Conservation (phyloP, 2,113 vertebrate genomes). For the Gasterosteus aculeatus region DNA sequence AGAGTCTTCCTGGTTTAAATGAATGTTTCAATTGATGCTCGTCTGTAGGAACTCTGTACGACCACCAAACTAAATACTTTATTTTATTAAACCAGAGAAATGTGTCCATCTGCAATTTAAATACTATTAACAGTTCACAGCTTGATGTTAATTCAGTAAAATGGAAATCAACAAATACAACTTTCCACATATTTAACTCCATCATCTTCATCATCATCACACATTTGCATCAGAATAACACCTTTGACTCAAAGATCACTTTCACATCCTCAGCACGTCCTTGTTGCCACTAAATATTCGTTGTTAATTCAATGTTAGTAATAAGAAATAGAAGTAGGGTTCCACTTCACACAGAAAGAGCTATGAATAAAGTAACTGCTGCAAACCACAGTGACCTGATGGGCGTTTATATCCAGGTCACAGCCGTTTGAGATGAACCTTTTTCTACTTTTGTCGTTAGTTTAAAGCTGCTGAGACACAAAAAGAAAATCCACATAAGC, state of each 20-base stretch:
- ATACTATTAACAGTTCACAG: constrained; percentile 2
- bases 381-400: too few species aligned
- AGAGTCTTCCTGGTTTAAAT: background rate
- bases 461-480: background rate
- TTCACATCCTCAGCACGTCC: too few species aligned
- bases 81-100: constrained; percentile 30
- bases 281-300: background rate
- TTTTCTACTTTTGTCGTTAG: background rate
- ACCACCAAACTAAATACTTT: too few species aligned
- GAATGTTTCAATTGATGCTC: too few species aligned
- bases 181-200: background rate
- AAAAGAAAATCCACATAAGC: too few species aligned
- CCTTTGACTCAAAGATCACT: too few species aligned
- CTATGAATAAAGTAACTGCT: background rate
- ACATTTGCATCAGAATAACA: too few species aligned
- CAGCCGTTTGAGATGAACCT: background rate
- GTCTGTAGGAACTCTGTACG: too few species aligned
- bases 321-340: background rate
- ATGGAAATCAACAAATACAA: background rate
- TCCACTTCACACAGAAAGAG: background rate
- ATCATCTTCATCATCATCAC: background rate
- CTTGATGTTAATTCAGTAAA: background rate
- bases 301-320: constrained; percentile 14
- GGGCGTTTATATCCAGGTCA: too few species aligned
- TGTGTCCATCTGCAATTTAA: background rate